These are phyloP conservation scores for Atta cephalotes DNA, from an alignment of 1,140 invertebrate species.

Conservation along the genomic window DNA sequence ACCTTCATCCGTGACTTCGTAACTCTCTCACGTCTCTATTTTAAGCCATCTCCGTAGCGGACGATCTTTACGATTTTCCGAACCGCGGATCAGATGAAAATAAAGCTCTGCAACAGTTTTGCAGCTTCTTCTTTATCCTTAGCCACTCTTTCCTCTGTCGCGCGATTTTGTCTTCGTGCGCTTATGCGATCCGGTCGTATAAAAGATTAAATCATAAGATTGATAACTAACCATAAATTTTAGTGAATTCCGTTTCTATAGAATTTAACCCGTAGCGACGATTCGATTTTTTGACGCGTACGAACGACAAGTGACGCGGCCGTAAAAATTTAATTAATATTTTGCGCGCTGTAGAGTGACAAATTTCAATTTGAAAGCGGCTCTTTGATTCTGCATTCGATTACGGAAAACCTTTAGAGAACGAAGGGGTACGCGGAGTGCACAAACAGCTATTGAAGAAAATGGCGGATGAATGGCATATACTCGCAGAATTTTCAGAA, in stretches of 20 bases:
- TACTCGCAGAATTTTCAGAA: conserved; percentile 70
- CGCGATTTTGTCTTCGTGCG: background rate
- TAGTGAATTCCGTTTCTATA: background rate
- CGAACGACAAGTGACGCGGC: background rate
- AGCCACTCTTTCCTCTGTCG: background rate
- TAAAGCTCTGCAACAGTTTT: conserved; percentile 71
- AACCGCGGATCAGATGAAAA: conserved; percentile 71
- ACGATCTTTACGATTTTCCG: conserved; percentile 71
- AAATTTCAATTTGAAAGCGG: conserved; percentile 71
- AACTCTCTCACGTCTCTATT: conserved; percentile 72
- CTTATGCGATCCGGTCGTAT: background rate
- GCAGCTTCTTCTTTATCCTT: conserved; percentile 10
- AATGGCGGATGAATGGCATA: conserved; percentile 44
- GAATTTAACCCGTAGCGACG: background rate
- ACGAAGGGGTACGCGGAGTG: conserved; percentile 39
- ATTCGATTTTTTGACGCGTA: conserved; percentile 1
- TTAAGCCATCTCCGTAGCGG: conserved; percentile 71
- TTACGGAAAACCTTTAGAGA: conserved; percentile 63
- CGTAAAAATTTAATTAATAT: conserved; percentile 59
- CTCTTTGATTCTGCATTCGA: conserved; percentile 68
- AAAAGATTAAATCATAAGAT: conserved; percentile 49
- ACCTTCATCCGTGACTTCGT: conserved; percentile 67
- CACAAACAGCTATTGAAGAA: conserved; percentile 63
- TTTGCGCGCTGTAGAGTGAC: conserved; percentile 42
- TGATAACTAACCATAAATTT: conserved; percentile 28